Percentiles rank a stretch among this genome's conserved stretches.
Evolutionary conservation across 2,888 invertebrate species (phyloP).

Genomic region (Orthosia cruda): DNA sequence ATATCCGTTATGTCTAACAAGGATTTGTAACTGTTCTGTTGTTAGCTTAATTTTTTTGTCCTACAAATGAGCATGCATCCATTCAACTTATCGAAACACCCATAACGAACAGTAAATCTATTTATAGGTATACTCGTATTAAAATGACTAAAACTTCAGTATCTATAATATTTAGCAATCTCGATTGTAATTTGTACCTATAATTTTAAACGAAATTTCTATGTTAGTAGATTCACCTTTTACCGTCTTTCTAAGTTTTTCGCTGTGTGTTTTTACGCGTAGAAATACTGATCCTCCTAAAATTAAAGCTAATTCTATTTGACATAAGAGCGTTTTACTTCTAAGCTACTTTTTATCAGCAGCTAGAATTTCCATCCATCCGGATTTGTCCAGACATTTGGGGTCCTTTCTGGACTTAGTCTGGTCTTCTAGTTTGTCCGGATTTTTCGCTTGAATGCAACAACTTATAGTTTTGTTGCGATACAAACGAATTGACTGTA

Average conservation of each 20-base stretch:
- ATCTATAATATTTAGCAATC: neutral
- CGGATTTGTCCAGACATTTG: too few species aligned
- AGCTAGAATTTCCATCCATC: too few species aligned
- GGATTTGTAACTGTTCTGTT: constrained; percentile 14
- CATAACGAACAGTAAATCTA: neutral
- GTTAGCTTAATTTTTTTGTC: neutral
- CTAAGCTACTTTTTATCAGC: too few species aligned
- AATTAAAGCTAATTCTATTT: too few species aligned
- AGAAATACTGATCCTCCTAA: neutral
- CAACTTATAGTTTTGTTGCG: too few species aligned
- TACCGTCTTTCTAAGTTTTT: neutral
- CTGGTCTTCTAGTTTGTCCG: too few species aligned
- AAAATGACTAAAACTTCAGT: neutral
- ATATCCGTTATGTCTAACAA: constrained; percentile 13
- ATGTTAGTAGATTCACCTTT: neutral
- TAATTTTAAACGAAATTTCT: neutral
- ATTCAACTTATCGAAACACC: neutral
- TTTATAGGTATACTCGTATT: neutral
- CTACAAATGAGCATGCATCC: neutral
- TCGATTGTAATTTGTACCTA: neutral
- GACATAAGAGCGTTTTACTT: neutral
- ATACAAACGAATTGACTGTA: too few species aligned
- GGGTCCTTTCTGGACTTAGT: too few species aligned
- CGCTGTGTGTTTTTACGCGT: neutral
- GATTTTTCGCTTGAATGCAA: too few species aligned